Evolutionary conservation across 2,113 vertebrate species (phyloP).

Genomic region (Carollia perspicillata): DNA sequence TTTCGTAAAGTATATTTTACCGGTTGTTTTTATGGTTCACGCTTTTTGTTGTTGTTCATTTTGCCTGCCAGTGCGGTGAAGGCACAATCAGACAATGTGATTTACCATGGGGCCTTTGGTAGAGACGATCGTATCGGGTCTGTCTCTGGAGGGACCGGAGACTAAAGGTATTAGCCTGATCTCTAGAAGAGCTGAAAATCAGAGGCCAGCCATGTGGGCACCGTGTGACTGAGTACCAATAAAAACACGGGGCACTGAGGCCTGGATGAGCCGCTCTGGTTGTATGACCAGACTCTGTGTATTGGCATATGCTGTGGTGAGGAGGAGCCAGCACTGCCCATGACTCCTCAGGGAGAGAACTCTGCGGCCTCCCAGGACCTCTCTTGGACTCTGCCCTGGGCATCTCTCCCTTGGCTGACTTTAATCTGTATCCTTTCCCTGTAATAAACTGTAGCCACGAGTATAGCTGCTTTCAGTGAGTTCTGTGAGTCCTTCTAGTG

Average conservation of each 20-base stretch:
- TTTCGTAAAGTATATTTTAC: background rate
- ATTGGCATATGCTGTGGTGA: no score
- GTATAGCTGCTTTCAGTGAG: background rate
- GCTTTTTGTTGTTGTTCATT: background rate
- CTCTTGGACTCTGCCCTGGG: background rate
- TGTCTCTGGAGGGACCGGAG: background rate
- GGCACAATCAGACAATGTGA: background rate
- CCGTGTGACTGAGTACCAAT: background rate
- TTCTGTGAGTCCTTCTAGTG: background rate
- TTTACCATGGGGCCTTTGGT: background rate
- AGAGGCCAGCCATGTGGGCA: background rate
- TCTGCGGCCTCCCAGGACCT: background rate
- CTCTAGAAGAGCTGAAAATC: background rate
- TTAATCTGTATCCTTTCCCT: background rate
- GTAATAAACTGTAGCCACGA: background rate
- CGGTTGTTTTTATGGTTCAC: background rate
- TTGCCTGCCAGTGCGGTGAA: background rate
- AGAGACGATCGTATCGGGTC: background rate
- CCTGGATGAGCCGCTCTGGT: background rate
- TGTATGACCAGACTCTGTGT: background rate
- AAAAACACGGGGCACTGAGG: background rate
- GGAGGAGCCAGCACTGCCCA: background rate
- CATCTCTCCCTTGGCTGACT: background rate
- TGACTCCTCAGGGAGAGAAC: background rate
- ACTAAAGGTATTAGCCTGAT: background rate